A percentile compares a stretch with the other conserved stretches of the same genome.
Evolutionary conservation across 2,797 vertebrate species (phyloP).

Genomic region (Vespertilio murinus): DNA sequence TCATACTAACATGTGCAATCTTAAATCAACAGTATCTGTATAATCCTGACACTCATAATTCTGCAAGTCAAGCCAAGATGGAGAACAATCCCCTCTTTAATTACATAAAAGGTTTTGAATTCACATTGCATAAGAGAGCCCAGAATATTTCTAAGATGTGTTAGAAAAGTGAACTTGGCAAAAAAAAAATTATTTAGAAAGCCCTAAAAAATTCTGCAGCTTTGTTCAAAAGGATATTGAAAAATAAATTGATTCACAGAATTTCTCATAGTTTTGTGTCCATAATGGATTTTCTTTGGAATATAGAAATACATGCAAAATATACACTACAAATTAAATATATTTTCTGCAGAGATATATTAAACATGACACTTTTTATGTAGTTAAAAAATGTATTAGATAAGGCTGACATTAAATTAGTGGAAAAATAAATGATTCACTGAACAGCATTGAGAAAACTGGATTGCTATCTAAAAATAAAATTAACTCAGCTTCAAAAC

Average conservation of each 20-base stretch:
- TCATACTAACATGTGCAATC: not conserved
- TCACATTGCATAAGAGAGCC: not conserved
- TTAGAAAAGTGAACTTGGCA: slow-evolving; percentile 39
- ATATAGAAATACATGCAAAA: not conserved
- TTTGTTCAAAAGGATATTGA: slow-evolving; percentile 46
- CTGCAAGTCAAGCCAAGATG: not conserved
- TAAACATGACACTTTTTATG: not conserved
- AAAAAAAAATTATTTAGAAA: slow-evolving; percentile 30
- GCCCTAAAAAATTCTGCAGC: not conserved
- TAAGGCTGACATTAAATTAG: not conserved
- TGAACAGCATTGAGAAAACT: not conserved
- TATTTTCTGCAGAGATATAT: not conserved
- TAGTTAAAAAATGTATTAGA: not conserved
- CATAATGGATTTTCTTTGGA: not conserved
- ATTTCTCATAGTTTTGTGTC: slow-evolving; percentile 13
- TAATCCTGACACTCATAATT: slow-evolving; percentile 6
- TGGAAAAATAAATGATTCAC: not conserved
- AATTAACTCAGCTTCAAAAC: not conserved
- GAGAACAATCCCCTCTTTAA: slow-evolving; percentile 46
- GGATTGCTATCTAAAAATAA: not conserved
- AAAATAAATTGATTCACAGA: not conserved
- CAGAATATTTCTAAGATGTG: not conserved
- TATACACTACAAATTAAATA: not conserved
- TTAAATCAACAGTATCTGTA: slow-evolving; percentile 6
- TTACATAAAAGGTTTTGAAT: slow-evolving; percentile 64